Conservation (phyloP, 2,113 vertebrate species). For the Rattus rattus region DNA sequence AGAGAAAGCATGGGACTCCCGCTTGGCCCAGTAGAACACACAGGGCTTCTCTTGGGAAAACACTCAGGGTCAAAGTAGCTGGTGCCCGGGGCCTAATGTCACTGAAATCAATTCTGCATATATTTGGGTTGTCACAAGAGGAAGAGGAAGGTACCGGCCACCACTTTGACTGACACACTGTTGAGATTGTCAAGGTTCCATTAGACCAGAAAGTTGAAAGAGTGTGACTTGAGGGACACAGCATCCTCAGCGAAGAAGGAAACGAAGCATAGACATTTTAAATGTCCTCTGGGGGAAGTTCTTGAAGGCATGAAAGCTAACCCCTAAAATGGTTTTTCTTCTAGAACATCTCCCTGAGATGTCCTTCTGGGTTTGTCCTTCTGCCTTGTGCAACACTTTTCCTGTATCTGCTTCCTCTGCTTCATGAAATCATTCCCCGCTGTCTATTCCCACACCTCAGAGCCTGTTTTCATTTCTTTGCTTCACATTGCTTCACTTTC, state of each 20-base stretch:
- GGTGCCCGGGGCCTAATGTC: background rate
- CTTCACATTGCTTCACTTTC: background rate
- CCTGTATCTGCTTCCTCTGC: background rate
- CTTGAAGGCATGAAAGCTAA: background rate
- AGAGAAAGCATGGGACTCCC: background rate
- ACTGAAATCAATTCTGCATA: accelerated
- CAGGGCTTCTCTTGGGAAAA: background rate
- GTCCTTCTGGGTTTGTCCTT: background rate
- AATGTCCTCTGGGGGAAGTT: background rate
- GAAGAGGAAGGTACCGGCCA: background rate
- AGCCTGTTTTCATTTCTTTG: background rate
- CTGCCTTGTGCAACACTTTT: background rate
- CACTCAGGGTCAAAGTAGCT: accelerated
- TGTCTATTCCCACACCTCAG: background rate
- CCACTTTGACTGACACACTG: background rate
- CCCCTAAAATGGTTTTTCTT: background rate
- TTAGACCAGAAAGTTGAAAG: background rate
- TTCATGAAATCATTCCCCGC: accelerated
- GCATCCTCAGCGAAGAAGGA: background rate
- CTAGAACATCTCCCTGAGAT: background rate
- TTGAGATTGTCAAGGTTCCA: background rate
- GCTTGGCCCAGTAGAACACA: background rate
- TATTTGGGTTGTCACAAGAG: background rate
- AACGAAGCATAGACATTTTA: accelerated
- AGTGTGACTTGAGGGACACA: background rate